phyloP scores from a whole-genome alignment of 2,888 invertebrate genomes.

The Dryobota labecula region DNA sequence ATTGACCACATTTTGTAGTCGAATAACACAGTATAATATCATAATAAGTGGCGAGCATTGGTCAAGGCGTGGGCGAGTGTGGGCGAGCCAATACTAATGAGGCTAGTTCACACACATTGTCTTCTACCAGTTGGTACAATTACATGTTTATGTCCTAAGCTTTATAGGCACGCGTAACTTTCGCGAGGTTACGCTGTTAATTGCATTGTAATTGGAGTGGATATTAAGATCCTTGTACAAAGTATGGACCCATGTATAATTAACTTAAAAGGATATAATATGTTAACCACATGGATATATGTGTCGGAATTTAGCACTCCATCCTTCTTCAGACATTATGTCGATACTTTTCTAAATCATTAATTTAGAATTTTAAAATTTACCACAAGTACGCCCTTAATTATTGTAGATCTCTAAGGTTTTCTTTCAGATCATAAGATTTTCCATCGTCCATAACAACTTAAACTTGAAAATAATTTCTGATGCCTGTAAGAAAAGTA shows the following conservation, averaged over 20 bases:
- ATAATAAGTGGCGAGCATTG: conserved; percentile 65
- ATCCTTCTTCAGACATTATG: neutral
- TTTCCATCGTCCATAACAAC: no score
- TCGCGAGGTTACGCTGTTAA: conserved; percentile 35
- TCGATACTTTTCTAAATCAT: neutral
- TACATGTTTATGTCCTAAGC: conserved; percentile 59
- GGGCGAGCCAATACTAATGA: conserved; percentile 75
- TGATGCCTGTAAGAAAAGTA: neutral
- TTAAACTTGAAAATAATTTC: neutral
- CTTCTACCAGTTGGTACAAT: conserved; percentile 53
- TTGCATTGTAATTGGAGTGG: conserved; percentile 28
- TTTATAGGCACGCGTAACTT: conserved; percentile 45
- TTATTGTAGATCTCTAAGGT: neutral
- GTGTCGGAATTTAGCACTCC: neutral
- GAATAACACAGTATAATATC: conserved; percentile 61
- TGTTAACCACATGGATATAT: neutral
- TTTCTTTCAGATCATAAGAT: no score
- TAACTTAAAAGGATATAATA: neutral
- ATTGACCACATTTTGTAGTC: conserved; percentile 56
- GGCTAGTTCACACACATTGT: conserved; percentile 77
- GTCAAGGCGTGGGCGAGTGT: conserved; percentile 69
- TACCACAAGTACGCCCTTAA: neutral
- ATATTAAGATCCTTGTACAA: neutral
- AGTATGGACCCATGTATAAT: neutral
- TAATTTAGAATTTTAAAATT: no score